Evolutionary conservation across 1,140 invertebrate genomes (phyloP), one percentile per base, ranked within the genome.

Genomic region (Panulirus ornatus): DNA sequence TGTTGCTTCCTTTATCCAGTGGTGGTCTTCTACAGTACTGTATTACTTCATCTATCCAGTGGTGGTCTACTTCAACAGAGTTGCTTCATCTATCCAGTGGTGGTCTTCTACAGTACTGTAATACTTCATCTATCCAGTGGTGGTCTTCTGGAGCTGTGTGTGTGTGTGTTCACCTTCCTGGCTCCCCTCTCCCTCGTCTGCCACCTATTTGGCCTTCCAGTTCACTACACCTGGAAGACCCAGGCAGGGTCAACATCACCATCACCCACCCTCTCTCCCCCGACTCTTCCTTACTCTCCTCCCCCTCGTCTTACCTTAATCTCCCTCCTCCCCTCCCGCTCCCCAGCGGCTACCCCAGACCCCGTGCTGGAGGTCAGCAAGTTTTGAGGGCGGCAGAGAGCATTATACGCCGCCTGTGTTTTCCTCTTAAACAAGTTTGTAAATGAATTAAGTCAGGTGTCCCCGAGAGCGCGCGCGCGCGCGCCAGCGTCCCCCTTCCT

Each of bases 391-490:
- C 1, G 8, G 38, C 42, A 76, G 34, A 40, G 34, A 36, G 73
- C 73, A 76, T 76, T 76, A 76, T 76, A 38, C 73, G 22, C 78
- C 78, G 47, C 78, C 47, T 36, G 78, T 81, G 78, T 81, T 81
- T 81, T 81, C 78, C 78, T 81, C 78, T 51, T 81, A 81, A 54
- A 81, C 78, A 81, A 81, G 47, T 81, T 81, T 81, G 78, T 81
- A 81, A 81, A 51, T 81, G 44, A 81, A 81, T 81, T 81, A 81
- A 66, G 58, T 66, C 58, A 66, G 58, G 71, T 75, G 71, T 40
- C 71, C 40, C 71, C 71, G 30, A 5, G 71, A 42, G 40, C 16
- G 19, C 40, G 19, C 36, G 3, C 22, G 14, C 40, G 0, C 40
- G 34, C 40, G 0, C 22, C 71, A 19, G 2, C 40, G 2, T 75